Conservation (phyloP, 2,797 vertebrate genomes). For the Betta splendens region DNA sequence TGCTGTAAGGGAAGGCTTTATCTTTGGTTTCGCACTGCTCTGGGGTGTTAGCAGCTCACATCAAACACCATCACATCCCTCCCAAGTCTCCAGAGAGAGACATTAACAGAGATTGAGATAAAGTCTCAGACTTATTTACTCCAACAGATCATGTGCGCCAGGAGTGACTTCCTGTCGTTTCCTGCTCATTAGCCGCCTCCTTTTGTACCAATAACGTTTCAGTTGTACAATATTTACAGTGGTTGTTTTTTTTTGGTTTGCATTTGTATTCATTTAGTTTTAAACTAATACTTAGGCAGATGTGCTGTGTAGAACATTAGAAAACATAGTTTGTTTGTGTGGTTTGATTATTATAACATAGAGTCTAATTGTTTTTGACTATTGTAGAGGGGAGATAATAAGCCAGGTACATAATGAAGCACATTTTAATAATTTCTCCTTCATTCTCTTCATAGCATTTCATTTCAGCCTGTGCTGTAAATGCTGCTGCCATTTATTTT, state of each 20-base stretch:
- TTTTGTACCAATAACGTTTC: background rate
- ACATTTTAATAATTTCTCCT: conserved; percentile 3
- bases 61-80: conserved; percentile 53
- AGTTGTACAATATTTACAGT: background rate
- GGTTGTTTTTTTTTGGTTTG: background rate
- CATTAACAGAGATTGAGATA: conserved; percentile 36
- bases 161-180: conserved; percentile 20
- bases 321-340: background rate
- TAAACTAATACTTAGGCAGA: background rate
- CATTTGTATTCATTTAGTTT: background rate
- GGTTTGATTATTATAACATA: background rate
- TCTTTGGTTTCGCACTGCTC: conserved; percentile 46
- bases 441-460: background rate
- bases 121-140: conserved; percentile 54
- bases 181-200: conserved; percentile 29
- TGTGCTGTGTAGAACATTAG: background rate
- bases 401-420: conserved; percentile 4
- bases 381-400: conserved; percentile 1
- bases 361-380: background rate
- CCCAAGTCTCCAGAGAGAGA: conserved; percentile 56
- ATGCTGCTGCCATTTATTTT: conserved; percentile 2
- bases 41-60: conserved; percentile 36
- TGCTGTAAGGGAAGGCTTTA: conserved; percentile 43
- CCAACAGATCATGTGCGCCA: conserved; percentile 41
- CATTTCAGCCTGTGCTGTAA: conserved; percentile 10